Base-by-base conservation (phyloP, 2,888 invertebrate genomes). In the Tachina fera region DNA sequence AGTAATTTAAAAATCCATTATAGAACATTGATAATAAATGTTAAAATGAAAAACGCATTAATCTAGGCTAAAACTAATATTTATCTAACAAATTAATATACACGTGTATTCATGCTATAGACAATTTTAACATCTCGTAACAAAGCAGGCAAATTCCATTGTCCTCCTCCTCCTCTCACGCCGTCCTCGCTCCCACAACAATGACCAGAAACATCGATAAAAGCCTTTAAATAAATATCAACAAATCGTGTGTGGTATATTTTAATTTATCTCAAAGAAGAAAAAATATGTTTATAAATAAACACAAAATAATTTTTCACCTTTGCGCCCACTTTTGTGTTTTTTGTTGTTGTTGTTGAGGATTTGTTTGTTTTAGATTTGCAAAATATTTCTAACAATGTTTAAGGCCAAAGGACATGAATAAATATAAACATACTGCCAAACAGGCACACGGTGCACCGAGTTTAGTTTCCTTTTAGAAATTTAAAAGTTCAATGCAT, bases 31-130 rank as follows among this genome's bases (percentile, higher is more conserved):
- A 86, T 83, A 87, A 83, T 83, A 83, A 87, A 87, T 84, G 80
- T 84, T 80, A 63, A 78, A 81, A 65, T 74, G 72, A 39, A 65
- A 76, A 85, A 84, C 83, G 63, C 87, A 88, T 87, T 84, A 83
- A 88, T 86, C 88, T 88, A 84, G 85, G 71, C 85, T 75, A 87
- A 87, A 85, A 87, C 85, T 87, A 88, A 88, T 88, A 88, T 88
- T 88, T 88, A 88, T 88, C 88, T 87, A 88, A 88, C 86, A 87
- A 87, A 88, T 88, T 88, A 88, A 87, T 87, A 87, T 86, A 84
- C 78, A 83, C 72, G 67, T 68, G 70, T 41, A 87, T 80, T 87
- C 31, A 31, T 31, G 3, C 83, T 49, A 56, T 87, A 86, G 83
- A 74, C 16, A 74, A 60, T 74, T 43, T 19, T 5, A 70, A 9